Percentiles rank a stretch among this genome's conserved stretches.
Conservation (phyloP, 2,888 invertebrate species). For the Cerastis leucographa region DNA sequence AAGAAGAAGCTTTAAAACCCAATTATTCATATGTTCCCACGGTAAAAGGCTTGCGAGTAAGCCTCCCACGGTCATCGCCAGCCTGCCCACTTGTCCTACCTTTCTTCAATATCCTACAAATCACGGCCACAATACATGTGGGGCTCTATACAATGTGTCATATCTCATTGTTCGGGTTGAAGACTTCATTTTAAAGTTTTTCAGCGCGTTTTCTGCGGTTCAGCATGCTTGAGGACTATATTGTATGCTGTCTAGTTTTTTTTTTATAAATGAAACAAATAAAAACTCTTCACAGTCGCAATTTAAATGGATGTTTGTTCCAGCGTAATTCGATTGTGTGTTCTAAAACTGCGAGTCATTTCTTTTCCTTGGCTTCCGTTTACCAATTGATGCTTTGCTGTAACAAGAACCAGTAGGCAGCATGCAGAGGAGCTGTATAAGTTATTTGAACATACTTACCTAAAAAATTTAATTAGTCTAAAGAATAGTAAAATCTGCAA, state of each 20-base stretch:
- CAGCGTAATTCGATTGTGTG: not conserved
- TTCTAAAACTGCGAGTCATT: not conserved
- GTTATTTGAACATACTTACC: not conserved
- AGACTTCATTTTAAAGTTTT: conserved; percentile 41
- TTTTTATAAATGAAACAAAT: not conserved
- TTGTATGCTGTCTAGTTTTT: not conserved
- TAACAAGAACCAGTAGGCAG: not conserved
- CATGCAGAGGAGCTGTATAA: not conserved
- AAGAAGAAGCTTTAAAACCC: conserved; percentile 25
- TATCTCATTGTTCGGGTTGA: conserved; percentile 50
- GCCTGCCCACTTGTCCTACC: conserved; percentile 58
- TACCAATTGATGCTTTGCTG: not conserved
- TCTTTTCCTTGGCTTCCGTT: not conserved
- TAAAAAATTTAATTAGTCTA: not conserved
- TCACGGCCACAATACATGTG: conserved; percentile 41
- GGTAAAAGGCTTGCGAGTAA: conserved; percentile 69
- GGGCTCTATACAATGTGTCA: conserved; percentile 41
- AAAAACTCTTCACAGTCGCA: not conserved
- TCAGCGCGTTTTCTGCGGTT: conserved; percentile 7
- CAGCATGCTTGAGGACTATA: not conserved
- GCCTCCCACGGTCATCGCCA: conserved; percentile 74
- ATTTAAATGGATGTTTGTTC: not conserved
- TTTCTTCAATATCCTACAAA: conserved; percentile 60
- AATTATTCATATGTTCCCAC: conserved; percentile 71
- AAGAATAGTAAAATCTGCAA: not conserved